Percentiles rank a stretch among this genome's conserved stretches.
These are phyloP conservation scores for Clostera curtula DNA, from an alignment of 2,888 invertebrate genomes.

Conservation along the genomic window DNA sequence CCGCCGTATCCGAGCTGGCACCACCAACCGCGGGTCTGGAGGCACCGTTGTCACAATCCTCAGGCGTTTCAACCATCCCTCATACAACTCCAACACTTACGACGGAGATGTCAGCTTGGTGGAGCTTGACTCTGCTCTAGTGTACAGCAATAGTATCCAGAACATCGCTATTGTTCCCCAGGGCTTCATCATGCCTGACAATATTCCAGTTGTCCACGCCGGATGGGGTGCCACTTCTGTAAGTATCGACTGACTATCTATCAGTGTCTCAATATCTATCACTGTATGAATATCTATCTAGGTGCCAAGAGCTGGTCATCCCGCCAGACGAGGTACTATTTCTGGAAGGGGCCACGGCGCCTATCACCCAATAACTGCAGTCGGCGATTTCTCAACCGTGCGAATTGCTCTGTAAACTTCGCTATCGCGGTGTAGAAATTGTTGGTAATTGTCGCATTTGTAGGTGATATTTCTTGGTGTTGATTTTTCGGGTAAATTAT, in stretches of 20 bases:
- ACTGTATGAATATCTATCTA: no score
- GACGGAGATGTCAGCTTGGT: conserved; percentile 34
- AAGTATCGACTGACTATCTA: conserved; percentile 8
- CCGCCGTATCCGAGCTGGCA: conserved; percentile 31
- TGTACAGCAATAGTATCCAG: conserved; percentile 13
- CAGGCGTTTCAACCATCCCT: conserved; percentile 24
- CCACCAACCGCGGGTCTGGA: conserved; percentile 23
- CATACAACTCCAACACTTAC: conserved; percentile 13
- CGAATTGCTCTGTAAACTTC: no score
- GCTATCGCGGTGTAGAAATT: no score
- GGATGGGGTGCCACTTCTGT: conserved; percentile 33
- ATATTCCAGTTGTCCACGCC: conserved; percentile 24
- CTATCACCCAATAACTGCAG: no score
- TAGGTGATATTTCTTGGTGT: no score
- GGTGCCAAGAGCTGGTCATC: no score
- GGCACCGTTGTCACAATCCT: conserved; percentile 19
- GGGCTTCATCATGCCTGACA: conserved; percentile 14
- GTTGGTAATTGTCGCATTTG: no score
- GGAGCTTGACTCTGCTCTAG: conserved; percentile 12
- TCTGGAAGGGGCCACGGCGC: no score
- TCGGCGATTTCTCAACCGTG: no score
- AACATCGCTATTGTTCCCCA: conserved; percentile 13
- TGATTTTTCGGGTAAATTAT: no score
- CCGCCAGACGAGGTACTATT: no score
- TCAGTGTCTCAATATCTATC: no score